Evolutionary conservation across 2,113 vertebrate genomes (phyloP), one percentile per base, ranked within the genome.

Genomic region (Thymallus thymallus): DNA sequence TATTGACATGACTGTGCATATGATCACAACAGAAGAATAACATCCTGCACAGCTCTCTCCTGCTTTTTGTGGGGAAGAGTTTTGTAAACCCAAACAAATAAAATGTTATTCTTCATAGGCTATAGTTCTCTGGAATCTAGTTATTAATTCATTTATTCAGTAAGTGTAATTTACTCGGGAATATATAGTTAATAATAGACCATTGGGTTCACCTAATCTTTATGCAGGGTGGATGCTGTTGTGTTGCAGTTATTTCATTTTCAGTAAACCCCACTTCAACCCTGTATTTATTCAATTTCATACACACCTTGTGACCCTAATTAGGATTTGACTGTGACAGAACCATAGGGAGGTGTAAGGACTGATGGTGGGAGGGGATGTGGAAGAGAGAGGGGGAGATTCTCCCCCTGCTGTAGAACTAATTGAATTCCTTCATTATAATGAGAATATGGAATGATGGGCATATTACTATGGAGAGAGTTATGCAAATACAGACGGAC

Each of bases 361-460:
- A 55, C 16, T 20, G 51, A 18, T 4, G 0, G 14, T 55, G 51
- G 18, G 51, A 55, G 51, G 20, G 51, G 51, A 55, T 20, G 51
- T 55, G 22, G 82, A 79, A 80, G 80, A 87, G 84, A 84, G 79
- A 45, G 63, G 79, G 63, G 74, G 20, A 24, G 83, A 78, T 74
- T 75, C 81, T 69, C 82, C 83, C 80, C 78, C 80, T 68, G 84
- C 83, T 82, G 73, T 74, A 82, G 75, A 78, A 68, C 75, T 92
- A 91, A 92, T 92, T 91, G 80, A 91, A 89, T 91, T 88, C 89
- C 84, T 83, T 68, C 77, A 22, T 80, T 80, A 88, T 91, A 91
- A 92, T 91, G 89, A 87, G 88, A 90, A 88, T 88, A 85, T 83
- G 80, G 86, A 89, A 88, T 79, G 77, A 88, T 79, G 74, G 86